Conservation (phyloP, 92 coral and sea anemone genomes). For the Porites rus region DNA sequence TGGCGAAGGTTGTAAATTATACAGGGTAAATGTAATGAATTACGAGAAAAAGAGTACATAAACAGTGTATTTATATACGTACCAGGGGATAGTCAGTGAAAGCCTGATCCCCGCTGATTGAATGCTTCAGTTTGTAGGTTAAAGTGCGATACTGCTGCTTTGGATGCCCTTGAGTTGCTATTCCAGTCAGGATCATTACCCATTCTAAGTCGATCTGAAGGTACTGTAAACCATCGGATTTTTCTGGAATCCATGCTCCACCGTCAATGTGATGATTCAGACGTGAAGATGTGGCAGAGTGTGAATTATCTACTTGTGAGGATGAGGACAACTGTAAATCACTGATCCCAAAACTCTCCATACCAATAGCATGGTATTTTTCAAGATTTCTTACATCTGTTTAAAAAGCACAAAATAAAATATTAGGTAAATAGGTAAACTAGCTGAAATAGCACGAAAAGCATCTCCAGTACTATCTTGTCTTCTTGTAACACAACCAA, state of each 20-base stretch:
- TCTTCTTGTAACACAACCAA: too few relatives aligned
- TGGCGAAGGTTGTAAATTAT: too few relatives aligned
- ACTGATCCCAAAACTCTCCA: constrained; percentile 26
- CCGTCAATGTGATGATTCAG: constrained; percentile 11
- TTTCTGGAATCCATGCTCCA: constrained; percentile 36
- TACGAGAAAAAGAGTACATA: too few relatives aligned
- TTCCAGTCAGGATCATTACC: constrained; percentile 23
- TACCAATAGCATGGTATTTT: constrained; percentile 21
- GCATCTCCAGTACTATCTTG: too few relatives aligned
- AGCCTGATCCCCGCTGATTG: background rate
- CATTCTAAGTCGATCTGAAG: constrained; percentile 33
- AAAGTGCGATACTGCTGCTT: background rate
- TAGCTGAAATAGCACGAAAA: too few relatives aligned
- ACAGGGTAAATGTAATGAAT: background rate
- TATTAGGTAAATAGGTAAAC: too few relatives aligned
- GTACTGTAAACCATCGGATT: background rate
- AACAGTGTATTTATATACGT: background rate
- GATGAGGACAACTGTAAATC: constrained; percentile 25
- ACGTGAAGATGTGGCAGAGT: constrained; percentile 11
- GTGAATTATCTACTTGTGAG: background rate
- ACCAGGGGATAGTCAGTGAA: background rate
- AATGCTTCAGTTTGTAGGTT: background rate
- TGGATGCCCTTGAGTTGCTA: constrained; percentile 32
- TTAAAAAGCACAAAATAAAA: too few relatives aligned
- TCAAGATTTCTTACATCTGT: background rate